These are phyloP conservation scores for Phymanthus crucifer DNA, from an alignment of 92 coral and sea anemone species.

Conservation along the genomic window DNA sequence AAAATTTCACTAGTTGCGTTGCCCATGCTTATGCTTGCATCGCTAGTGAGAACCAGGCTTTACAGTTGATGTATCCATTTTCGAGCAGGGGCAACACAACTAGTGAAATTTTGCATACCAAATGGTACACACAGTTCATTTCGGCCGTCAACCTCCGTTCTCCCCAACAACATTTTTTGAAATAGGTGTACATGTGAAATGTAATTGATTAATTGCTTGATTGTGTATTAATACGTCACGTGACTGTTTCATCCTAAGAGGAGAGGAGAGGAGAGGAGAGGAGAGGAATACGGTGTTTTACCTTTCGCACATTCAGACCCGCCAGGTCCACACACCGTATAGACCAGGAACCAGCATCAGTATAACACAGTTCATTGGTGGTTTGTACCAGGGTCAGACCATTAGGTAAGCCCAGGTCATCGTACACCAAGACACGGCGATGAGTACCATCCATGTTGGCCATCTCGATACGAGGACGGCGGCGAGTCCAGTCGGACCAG, in stretches of 20 bases:
- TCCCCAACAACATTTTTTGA: too few species aligned
- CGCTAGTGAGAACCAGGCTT: too few species aligned
- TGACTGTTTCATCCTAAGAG: background rate
- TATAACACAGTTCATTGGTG: slow-evolving; percentile 88
- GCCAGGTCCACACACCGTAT: slow-evolving; percentile 83
- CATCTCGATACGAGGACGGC: slow-evolving; percentile 85
- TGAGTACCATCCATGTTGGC: slow-evolving; percentile 91
- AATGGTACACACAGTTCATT: too few species aligned
- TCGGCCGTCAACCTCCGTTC: too few species aligned
- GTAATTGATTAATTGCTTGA: background rate
- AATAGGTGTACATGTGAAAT: too few species aligned
- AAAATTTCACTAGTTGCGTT: too few species aligned
- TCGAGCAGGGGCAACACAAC: too few species aligned
- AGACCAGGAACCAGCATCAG: slow-evolving; percentile 85
- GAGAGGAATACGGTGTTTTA: background rate
- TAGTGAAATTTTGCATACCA: too few species aligned
- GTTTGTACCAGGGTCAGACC: slow-evolving; percentile 83
- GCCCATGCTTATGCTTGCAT: too few species aligned
- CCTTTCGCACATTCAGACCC: slow-evolving; percentile 58
- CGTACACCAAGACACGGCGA: slow-evolving; percentile 72
- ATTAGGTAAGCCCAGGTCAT: slow-evolving; percentile 76
- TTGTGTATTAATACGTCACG: background rate
- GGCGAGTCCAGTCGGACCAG: slow-evolving; percentile 98
- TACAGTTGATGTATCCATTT: too few species aligned
- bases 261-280: background rate